phyloP scores from a whole-genome alignment of 1,140 invertebrate genomes.

The Periplaneta americana region DNA sequence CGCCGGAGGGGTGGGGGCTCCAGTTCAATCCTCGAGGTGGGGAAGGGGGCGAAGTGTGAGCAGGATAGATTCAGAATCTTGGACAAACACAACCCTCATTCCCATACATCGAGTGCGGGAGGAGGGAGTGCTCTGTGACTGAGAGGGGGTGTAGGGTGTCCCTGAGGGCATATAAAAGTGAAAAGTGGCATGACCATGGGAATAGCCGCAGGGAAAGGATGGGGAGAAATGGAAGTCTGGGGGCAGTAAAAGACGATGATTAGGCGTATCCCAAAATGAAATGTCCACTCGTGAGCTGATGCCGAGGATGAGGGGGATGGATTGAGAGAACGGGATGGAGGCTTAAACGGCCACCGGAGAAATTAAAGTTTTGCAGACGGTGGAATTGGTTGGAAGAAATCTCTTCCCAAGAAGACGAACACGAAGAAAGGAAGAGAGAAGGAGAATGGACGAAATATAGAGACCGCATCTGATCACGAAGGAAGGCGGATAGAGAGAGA shows the following conservation, averaged over 20 bases:
- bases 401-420: background rate
- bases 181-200: conserved; percentile 20
- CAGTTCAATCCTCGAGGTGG: background rate
- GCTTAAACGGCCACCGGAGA: conserved; percentile 15
- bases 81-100: conserved; percentile 5
- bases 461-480: background rate
- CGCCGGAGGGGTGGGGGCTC: background rate
- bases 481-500: background rate
- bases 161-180: conserved; percentile 26
- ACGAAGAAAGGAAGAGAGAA: conserved; percentile 3
- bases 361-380: conserved; percentile 9
- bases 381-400: background rate
- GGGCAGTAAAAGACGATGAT: conserved; percentile 20
- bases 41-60: background rate
- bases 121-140: background rate
- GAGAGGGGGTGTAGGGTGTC: conserved; percentile 5
- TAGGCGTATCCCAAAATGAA: conserved; percentile 33
- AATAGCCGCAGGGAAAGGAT: conserved; percentile 1
- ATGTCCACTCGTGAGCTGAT: conserved; percentile 23
- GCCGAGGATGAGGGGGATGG: background rate
- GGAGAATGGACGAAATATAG: background rate
- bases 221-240: background rate
- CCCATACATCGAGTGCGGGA: background rate
- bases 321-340: background rate
- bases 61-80: background rate